phyloP scores from a whole-genome alignment of 2,113 vertebrate genomes.

The Xenopus tropicalis region UCB_Xtro_10.0 CM004446.2:15155501-15156000 shows the following conservation, averaged over 20 bases:
- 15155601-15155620: no score
- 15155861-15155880: constrained; percentile 3
- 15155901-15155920: constrained; percentile 36
- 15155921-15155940: constrained; percentile 14
- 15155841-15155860: background rate
- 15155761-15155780: background rate
- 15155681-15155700: background rate
- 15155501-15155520: no score
- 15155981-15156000: constrained; percentile 3
- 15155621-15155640: no score
- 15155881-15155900: constrained; percentile 4
- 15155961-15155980: constrained; percentile 7
- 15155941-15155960: constrained; percentile 31
- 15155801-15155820: constrained; percentile 6
- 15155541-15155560: no score
- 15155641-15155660: no score
- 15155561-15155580: no score
- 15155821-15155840: constrained; percentile 35
- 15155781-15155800: background rate
- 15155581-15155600: no score
- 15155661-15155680: background rate
- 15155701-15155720: constrained; percentile 7
- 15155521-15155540: no score
- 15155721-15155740: constrained; percentile 7
- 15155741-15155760: constrained; percentile 12